Percentiles rank a stretch among this genome's conserved stretches.
phyloP scores from a whole-genome alignment of 2,797 vertebrate genomes.

The Mormyrops attenuatus region DNA sequence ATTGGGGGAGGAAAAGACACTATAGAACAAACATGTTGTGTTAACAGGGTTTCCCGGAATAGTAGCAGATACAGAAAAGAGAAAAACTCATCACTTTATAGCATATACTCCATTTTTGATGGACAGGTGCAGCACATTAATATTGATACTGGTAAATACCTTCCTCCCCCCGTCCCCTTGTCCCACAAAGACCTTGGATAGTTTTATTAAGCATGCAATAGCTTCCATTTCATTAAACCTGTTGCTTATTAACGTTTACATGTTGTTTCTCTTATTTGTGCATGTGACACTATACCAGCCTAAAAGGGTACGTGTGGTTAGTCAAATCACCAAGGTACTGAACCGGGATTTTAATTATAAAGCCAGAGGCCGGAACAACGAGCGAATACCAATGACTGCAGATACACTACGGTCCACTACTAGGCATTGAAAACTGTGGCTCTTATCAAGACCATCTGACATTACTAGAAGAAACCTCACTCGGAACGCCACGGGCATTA shows the following conservation, averaged over 20 bases:
- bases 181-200: background rate
- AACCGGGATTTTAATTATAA: background rate
- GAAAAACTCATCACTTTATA: background rate
- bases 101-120: background rate
- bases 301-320: background rate
- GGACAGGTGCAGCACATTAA: background rate
- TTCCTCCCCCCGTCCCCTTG: background rate
- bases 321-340: background rate
- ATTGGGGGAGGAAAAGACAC: background rate
- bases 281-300: background rate
- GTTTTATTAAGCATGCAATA: background rate
- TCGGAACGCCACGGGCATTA: background rate
- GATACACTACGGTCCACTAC: background rate
- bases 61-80: background rate
- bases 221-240: background rate
- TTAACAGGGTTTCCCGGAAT: background rate
- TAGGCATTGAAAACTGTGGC: background rate
- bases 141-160: background rate
- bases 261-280: background rate
- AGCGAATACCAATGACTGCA: background rate
- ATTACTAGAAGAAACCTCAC: background rate
- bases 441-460: background rate
- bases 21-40: background rate
- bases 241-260: background rate
- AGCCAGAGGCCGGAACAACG: background rate